These are phyloP conservation scores for Stigmatopora argus DNA, from an alignment of 2,113 vertebrate species.

Conservation along the genomic window DNA sequence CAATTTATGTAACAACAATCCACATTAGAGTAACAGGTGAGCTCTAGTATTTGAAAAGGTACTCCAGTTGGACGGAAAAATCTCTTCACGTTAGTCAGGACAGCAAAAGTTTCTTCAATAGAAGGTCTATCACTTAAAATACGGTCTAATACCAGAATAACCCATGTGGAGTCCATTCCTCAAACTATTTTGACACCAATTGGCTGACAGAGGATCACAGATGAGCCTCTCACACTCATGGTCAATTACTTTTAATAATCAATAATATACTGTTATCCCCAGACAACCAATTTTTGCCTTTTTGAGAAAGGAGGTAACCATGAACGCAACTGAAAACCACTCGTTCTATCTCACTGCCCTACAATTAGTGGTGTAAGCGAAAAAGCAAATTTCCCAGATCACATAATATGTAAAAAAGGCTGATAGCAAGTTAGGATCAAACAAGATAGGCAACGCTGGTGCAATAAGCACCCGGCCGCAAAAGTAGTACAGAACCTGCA, in stretches of 20 bases:
- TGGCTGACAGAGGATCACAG: slow-evolving; percentile 34
- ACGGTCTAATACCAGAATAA: slow-evolving; percentile 2
- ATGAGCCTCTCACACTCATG: slow-evolving; percentile 9
- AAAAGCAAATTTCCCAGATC: slow-evolving; percentile 44
- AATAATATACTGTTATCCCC: slow-evolving; percentile 24
- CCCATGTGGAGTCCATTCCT: slow-evolving; percentile 5
- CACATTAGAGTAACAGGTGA: neutral
- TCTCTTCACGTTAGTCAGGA: neutral
- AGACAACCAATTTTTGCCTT: slow-evolving; percentile 24
- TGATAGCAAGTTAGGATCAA: slow-evolving; percentile 44
- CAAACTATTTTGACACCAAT: neutral
- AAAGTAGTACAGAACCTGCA: neutral
- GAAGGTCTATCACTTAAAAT: neutral
- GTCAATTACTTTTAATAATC: neutral
- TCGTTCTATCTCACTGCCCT: slow-evolving; percentile 35
- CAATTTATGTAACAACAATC: neutral
- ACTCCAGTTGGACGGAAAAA: neutral
- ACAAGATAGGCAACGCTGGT: slow-evolving; percentile 2
- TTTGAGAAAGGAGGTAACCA: slow-evolving; percentile 28
- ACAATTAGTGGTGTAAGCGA: slow-evolving; percentile 29
- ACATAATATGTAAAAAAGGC: slow-evolving; percentile 45
- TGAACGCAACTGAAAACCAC: slow-evolving; percentile 24
- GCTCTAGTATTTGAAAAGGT: neutral
- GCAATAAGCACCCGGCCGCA: slow-evolving; percentile 4
- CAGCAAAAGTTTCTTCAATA: neutral